These are phyloP conservation scores for Cheirogaleus major DNA, from an alignment of 2,797 vertebrate species.

Conservation along the genomic window DNA sequence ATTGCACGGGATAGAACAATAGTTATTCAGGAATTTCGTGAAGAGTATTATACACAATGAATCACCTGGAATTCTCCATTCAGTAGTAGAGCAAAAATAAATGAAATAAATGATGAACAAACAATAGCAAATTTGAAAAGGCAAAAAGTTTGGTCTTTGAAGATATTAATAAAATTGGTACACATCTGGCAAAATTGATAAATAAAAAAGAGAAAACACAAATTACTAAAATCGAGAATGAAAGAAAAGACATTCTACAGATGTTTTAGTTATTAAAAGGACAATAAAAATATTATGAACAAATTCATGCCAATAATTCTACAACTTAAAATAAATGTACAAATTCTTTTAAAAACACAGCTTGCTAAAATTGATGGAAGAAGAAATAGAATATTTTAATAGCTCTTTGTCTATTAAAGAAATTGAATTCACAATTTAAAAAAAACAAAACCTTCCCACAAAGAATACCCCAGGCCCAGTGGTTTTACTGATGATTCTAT, in stretches of 20 bases:
- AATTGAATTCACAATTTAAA: background rate
- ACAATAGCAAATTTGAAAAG: background rate
- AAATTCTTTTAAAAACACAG: background rate
- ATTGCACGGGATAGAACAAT: background rate
- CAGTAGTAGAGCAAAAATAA: background rate
- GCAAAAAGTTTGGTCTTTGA: background rate
- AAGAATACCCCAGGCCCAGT: background rate
- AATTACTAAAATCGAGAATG: background rate
- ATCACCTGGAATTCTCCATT: background rate
- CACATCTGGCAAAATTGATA: background rate
- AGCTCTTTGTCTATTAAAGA: background rate
- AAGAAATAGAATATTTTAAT: background rate
- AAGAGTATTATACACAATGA: background rate
- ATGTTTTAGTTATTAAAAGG: background rate
- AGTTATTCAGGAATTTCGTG: background rate
- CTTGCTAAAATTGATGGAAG: background rate
- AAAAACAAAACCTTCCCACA: background rate
- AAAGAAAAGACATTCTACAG: background rate
- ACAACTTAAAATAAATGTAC: background rate
- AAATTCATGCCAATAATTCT: background rate
- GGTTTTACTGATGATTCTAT: background rate
- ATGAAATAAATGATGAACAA: background rate
- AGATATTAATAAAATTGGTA: background rate
- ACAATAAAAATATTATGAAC: background rate
- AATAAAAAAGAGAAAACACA: background rate